Conservation (phyloP, 1,140 invertebrate genomes). For the Diachasmimorpha longicaudata region DNA sequence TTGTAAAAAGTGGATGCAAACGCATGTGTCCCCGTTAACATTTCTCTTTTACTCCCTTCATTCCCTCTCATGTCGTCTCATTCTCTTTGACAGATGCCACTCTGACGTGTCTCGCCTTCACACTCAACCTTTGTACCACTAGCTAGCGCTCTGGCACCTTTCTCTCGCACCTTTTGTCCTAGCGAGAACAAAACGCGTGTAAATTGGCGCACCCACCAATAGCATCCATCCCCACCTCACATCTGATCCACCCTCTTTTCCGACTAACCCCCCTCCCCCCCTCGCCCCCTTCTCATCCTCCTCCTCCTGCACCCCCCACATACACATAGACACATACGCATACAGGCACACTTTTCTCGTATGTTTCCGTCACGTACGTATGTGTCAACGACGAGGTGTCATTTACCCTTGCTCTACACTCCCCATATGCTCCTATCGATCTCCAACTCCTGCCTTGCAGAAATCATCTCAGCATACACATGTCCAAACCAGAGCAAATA, state of each 20-base stretch:
- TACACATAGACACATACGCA: no score
- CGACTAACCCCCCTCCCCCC: slow-evolving; percentile 6
- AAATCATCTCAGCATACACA: background rate
- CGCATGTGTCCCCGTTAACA: slow-evolving; percentile 20
- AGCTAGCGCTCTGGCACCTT: slow-evolving; percentile 30
- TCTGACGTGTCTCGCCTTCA: slow-evolving; percentile 36
- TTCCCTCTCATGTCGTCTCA: background rate
- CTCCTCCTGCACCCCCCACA: background rate
- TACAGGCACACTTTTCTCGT: background rate
- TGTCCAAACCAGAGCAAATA: background rate
- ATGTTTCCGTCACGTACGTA: background rate
- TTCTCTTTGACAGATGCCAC: slow-evolving; percentile 26
- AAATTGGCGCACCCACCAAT: slow-evolving; percentile 54
- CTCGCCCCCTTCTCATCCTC: no score
- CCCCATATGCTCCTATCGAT: slow-evolving; percentile 1
- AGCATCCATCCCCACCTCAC: slow-evolving; percentile 33
- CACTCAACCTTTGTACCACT: slow-evolving; percentile 41
- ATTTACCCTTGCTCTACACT: background rate
- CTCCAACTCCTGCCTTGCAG: background rate
- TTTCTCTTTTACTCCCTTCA: slow-evolving; percentile 13
- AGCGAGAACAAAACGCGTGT: slow-evolving; percentile 52
- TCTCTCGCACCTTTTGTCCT: slow-evolving; percentile 50
- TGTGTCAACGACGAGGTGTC: background rate
- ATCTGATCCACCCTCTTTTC: slow-evolving; percentile 7
- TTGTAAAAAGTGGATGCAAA: background rate